These are phyloP conservation scores for Cardiocondyla obscurior DNA, from an alignment of 1,140 invertebrate species.

Conservation along the genomic window DNA sequence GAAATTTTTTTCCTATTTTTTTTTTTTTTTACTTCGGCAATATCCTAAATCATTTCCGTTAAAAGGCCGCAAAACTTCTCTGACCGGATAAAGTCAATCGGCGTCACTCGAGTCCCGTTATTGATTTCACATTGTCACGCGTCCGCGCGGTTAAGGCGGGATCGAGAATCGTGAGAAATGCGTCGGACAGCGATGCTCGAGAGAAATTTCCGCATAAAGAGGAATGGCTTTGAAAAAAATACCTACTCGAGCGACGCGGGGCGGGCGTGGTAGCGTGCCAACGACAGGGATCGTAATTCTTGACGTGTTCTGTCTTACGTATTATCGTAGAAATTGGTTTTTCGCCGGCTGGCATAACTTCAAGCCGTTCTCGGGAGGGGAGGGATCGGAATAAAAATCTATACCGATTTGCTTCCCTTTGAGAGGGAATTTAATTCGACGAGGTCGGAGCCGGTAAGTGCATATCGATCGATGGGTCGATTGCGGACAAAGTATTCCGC, in stretches of 20 bases:
- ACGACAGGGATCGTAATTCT: slow-evolving; percentile 67
- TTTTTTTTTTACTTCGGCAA: neutral
- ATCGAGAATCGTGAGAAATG: neutral
- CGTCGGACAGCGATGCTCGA: neutral
- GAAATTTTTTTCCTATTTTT: no score
- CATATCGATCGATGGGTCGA: slow-evolving; percentile 1
- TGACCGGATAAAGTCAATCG: neutral
- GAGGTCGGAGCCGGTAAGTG: neutral
- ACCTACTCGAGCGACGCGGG: slow-evolving; percentile 50
- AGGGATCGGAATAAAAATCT: slow-evolving; percentile 28
- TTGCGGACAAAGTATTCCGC: neutral
- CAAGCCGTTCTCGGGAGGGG: neutral
- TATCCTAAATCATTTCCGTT: neutral
- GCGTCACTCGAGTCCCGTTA: neutral
- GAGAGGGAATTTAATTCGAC: slow-evolving; percentile 7
- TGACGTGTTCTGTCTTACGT: slow-evolving; percentile 51
- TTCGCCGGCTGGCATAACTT: neutral
- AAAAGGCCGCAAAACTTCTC: neutral
- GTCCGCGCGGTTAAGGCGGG: neutral
- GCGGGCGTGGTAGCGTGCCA: slow-evolving; percentile 62
- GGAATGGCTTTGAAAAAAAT: slow-evolving; percentile 20
- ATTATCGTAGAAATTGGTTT: slow-evolving; percentile 48
- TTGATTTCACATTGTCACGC: neutral
- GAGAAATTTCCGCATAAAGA: slow-evolving; percentile 24
- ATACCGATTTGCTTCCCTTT: slow-evolving; percentile 16